Evolutionary conservation across 2,888 invertebrate genomes (phyloP).

Genomic region (Parnassius mnemosyne): DNA sequence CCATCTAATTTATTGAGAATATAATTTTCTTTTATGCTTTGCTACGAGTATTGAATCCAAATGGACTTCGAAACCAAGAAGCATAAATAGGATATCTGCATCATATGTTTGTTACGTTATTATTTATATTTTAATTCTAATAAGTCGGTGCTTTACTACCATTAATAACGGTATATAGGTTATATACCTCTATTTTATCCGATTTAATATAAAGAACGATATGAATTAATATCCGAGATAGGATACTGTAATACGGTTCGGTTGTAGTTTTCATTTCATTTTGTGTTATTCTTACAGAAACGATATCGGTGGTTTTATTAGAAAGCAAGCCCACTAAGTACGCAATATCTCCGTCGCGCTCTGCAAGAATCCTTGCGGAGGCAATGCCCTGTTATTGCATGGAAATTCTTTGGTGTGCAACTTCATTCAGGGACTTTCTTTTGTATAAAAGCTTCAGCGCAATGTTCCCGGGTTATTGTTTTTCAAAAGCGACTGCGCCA

Average conservation of each 20-base stretch:
- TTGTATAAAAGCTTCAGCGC: slow-evolving; percentile 72
- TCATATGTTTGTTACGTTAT: no score
- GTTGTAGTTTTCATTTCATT: slow-evolving; percentile 68
- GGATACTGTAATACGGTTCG: slow-evolving; percentile 61
- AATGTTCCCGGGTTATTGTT: slow-evolving; percentile 76
- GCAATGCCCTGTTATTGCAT: slow-evolving; percentile 74
- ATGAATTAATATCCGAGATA: slow-evolving; percentile 57
- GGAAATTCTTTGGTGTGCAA: slow-evolving; percentile 78
- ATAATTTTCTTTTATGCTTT: no score
- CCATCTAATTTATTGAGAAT: no score
- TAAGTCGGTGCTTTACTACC: no score
- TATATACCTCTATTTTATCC: no score
- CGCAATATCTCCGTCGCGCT: slow-evolving; percentile 73
- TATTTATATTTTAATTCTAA: no score
- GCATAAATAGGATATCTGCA: no score
- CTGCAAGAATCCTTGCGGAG: slow-evolving; percentile 61
- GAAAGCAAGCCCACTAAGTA: slow-evolving; percentile 73
- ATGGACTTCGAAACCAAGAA: no score
- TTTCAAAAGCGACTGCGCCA: slow-evolving; percentile 68
- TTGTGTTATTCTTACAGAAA: slow-evolving; percentile 73
- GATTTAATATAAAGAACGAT: no score
- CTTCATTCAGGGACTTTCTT: slow-evolving; percentile 73
- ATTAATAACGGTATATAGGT: no score
- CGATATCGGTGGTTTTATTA: slow-evolving; percentile 75
- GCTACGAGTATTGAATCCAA: no score